Evolutionary conservation across 2,113 vertebrate genomes (phyloP), one percentile per base, ranked within the genome.

Genomic region (Bungarus multicinctus): DNA sequence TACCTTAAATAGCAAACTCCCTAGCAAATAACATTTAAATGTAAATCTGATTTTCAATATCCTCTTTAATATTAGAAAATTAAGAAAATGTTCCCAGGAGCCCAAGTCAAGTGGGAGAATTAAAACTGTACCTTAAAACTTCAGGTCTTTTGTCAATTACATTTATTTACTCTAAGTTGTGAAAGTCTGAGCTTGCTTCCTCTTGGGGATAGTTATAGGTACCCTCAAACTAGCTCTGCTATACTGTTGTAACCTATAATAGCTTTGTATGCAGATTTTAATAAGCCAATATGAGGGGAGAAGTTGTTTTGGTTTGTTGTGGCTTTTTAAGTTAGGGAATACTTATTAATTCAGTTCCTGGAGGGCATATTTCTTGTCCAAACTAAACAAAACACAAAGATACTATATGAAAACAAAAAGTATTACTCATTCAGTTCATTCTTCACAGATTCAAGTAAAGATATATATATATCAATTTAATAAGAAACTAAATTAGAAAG

Each of bases 1-100:
- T 93, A 53, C 34, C 91, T 89, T 95, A 94, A 39, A 95, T 90
- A 55, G 93, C 93, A 85, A 94, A 95, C 95, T 89, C 60, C 90
- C 93, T 27, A 94, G 92, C 89, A 93, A 88, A 23, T 93, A 89
- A 90, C 94, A 52, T 20, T 94, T 57, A 91, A 92, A 45, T 87
- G 30, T 91, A 92, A 90, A 92, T 91, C 11, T 88, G 0, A 93
- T 92, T 94, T 96, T 93, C 2, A 89, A 91, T 93, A 50, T 91
- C 58, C 27, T 45, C 2, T 94, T 34, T 93, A 91, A 22, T 8
- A 94, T 96, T 94, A 93, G 92, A 93, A 93, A 90, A 14, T 27
- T 43, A 89, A n/a, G 91, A 85, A 93, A 89, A 1, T 54, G 4
- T 90, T 92, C 25, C 4, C 89, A 50, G 39, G 85, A 34, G 81